Evolutionary conservation across 1,140 invertebrate species (phyloP).

Genomic region (Panagrolaimus sp.): DNA sequence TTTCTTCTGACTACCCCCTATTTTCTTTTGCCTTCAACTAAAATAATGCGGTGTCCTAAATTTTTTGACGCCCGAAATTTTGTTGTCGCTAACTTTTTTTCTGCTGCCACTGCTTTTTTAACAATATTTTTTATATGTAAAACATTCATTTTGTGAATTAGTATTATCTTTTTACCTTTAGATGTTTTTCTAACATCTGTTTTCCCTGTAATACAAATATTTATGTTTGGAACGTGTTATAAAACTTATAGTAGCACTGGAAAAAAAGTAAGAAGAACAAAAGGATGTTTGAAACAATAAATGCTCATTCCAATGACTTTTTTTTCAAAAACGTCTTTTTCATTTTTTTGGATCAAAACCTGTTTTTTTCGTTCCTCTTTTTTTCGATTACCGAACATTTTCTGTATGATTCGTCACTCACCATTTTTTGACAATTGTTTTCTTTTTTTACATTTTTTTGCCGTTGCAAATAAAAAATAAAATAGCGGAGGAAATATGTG

Average conservation of each 20-base stretch:
- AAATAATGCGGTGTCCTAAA: constrained; percentile 15
- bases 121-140: background rate
- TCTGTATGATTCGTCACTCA: background rate
- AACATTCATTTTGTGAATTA: background rate
- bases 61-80: constrained; percentile 15
- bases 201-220: background rate
- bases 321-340: background rate
- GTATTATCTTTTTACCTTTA: background rate
- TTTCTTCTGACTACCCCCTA: too few species aligned
- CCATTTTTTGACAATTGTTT: constrained; percentile 8
- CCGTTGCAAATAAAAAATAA: too few species aligned
- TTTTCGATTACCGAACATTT: constrained; percentile 12
- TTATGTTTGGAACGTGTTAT: too few species aligned
- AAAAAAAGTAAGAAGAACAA: constrained; percentile 6
- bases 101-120: background rate
- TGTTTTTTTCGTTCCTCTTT: constrained; percentile 5
- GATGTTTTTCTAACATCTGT: background rate
- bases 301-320: background rate
- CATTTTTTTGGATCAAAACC: constrained; percentile 9
- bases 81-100: background rate
- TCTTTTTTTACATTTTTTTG: too few species aligned
- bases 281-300: background rate
- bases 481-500: too few species aligned
- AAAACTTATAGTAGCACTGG: too few species aligned
- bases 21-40: background rate